Evolutionary conservation across 2,113 vertebrate species (phyloP).

Genomic region (Aegithalos caudatus): DNA sequence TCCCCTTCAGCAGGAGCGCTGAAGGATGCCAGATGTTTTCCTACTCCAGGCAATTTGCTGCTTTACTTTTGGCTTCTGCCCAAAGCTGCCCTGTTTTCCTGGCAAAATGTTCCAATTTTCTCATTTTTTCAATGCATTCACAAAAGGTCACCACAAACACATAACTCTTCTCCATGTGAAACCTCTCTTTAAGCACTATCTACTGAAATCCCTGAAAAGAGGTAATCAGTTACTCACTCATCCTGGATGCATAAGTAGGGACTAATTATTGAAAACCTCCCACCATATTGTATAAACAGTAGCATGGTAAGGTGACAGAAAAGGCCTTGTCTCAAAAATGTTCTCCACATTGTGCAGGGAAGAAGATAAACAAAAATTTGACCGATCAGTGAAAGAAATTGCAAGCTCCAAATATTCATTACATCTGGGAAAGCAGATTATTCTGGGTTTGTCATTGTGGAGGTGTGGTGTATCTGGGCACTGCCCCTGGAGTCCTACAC

Average conservation of each 20-base stretch:
- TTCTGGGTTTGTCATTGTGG: background rate
- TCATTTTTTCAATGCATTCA: background rate
- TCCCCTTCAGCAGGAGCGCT: background rate
- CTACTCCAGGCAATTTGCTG: background rate
- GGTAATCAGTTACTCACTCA: background rate
- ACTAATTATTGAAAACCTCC: background rate
- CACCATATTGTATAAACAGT: background rate
- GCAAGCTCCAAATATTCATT: background rate
- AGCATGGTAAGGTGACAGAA: background rate
- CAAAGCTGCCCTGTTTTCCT: background rate
- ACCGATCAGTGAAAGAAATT: background rate
- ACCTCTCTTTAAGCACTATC: background rate
- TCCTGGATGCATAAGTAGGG: background rate
- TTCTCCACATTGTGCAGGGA: background rate
- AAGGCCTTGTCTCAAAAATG: background rate
- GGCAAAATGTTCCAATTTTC: background rate
- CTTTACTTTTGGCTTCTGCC: background rate
- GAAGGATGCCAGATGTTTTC: background rate
- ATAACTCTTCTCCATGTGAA: background rate
- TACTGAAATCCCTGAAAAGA: background rate
- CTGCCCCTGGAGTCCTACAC: background rate
- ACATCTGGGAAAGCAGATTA: background rate
- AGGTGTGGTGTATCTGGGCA: background rate
- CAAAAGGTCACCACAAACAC: background rate
- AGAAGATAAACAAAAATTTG: background rate